These are phyloP conservation scores for Noctilio leporinus DNA, from an alignment of 2,113 vertebrate species.

Conservation along the genomic window DNA sequence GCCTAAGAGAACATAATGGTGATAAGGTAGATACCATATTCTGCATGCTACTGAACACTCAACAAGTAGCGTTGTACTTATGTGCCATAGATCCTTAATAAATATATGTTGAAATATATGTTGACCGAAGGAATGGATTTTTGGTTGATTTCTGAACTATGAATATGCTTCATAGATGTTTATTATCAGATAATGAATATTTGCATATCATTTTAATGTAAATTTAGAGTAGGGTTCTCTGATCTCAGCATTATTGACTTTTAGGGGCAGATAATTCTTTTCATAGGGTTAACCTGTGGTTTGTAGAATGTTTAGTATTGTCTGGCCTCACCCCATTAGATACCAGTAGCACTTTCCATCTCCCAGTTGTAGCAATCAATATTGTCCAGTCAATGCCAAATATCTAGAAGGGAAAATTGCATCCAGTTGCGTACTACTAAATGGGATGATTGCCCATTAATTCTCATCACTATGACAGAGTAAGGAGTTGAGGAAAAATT, in stretches of 20 bases:
- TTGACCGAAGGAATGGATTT: neutral
- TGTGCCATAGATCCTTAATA: neutral
- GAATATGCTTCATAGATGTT: neutral
- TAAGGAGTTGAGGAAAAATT: neutral
- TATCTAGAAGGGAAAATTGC: neutral
- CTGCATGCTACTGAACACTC: neutral
- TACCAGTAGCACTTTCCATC: neutral
- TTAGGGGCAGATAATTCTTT: neutral
- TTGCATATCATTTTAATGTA: neutral
- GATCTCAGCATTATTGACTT: neutral
- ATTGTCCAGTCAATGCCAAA: neutral
- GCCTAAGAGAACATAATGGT: neutral
- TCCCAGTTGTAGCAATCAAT: neutral
- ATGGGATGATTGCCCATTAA: neutral
- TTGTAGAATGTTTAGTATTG: neutral
- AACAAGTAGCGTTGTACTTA: neutral
- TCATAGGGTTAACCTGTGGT: neutral
- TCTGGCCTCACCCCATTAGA: neutral
- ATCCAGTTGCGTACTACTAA: neutral
- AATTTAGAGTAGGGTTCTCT: neutral
- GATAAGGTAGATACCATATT: neutral
- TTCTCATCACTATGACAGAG: neutral
- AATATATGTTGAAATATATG: neutral
- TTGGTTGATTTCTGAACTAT: neutral
- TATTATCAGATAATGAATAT: neutral